Base-by-base conservation (phyloP, 2,113 vertebrate species). In the Sinocyclocheilus grahami region DNA sequence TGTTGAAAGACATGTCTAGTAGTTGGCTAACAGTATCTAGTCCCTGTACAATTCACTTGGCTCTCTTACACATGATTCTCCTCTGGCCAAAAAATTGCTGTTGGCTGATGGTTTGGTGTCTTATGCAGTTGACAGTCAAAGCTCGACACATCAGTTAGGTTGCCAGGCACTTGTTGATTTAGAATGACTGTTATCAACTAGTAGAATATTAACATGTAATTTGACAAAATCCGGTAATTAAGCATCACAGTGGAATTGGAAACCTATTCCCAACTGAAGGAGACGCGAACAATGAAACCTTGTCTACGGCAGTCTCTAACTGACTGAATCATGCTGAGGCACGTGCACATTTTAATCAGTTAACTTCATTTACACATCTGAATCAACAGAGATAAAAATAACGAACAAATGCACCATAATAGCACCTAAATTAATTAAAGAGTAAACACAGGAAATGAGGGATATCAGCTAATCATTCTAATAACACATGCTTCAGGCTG, bases 341-440 rank as follows among this genome's bases (percentile, higher is more conserved):
- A 77, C 48, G 65, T 78, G 78, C 62, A 42, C 51, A 82, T 82
- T 53, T 82, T n/a, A 76, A 71, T 72, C 88, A 87, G 48, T 85
- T 51, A 83, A 30, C 42, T 84, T 78, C 55, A 86, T 72, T 81
- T 78, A 87, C 51, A 27, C 20, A 39, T 81, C 82, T 87, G 85
- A 85, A 82, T 83, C 55, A 86, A 78, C 60, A 84, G 76, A 63
- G 86, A 37, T 75, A 86, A 84, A 87, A 89, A 89, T 88, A 88
- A 80, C 78, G 1, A 55, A 85, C 30, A 84, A 71, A 83, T 83
- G 30, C 78, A 84, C 71, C 71, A 86, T 84, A 84, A 76, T 85
- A 60, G 30, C 24, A 76, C 42, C 60, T 39, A 86, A 39, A 63
- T 53, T 30, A 63, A 87, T 87, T 87, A 76, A 83, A 85, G 77